Evolutionary conservation across 2,888 invertebrate species (phyloP).

Genomic region (Hoplodrina blanda): DNA sequence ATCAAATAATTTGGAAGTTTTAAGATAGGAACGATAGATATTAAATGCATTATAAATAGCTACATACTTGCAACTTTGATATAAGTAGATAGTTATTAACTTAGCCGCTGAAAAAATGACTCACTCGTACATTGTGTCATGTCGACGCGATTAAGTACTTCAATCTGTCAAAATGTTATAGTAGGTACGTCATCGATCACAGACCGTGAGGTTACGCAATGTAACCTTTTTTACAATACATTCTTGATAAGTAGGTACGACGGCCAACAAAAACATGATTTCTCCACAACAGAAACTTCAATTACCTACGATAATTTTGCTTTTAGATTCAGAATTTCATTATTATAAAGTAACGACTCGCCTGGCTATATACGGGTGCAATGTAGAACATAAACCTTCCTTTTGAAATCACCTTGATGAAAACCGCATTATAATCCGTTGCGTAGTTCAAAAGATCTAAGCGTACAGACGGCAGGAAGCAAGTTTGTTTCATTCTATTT

Average conservation of each 20-base stretch:
- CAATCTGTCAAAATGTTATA: constrained; percentile 34
- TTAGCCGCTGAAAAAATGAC: constrained; percentile 27
- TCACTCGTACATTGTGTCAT: constrained; percentile 31
- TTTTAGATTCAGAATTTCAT: constrained; percentile 4
- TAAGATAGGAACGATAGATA: constrained; percentile 26
- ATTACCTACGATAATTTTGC: constrained; percentile 36
- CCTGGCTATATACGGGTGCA: no score
- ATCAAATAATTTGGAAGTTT: constrained; percentile 19
- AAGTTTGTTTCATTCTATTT: no score
- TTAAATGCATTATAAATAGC: constrained; percentile 24
- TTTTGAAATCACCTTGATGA: no score
- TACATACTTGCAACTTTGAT: constrained; percentile 16
- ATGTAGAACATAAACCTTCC: no score
- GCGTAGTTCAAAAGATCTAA: no score
- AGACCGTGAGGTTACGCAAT: constrained; percentile 40
- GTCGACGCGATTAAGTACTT: constrained; percentile 29
- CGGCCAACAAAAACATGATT: constrained; percentile 34
- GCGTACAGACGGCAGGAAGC: no score
- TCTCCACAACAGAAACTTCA: constrained; percentile 32
- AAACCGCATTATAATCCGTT: no score
- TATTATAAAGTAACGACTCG: neutral
- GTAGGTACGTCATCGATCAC: constrained; percentile 38
- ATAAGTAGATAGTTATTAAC: constrained; percentile 17
- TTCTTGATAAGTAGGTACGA: constrained; percentile 31
- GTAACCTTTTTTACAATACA: constrained; percentile 33